A percentile compares a stretch with the other conserved stretches of the same genome.
These are phyloP conservation scores for Agrilus cyanescens DNA, from an alignment of 2,888 invertebrate genomes.

Conservation along the genomic window DNA sequence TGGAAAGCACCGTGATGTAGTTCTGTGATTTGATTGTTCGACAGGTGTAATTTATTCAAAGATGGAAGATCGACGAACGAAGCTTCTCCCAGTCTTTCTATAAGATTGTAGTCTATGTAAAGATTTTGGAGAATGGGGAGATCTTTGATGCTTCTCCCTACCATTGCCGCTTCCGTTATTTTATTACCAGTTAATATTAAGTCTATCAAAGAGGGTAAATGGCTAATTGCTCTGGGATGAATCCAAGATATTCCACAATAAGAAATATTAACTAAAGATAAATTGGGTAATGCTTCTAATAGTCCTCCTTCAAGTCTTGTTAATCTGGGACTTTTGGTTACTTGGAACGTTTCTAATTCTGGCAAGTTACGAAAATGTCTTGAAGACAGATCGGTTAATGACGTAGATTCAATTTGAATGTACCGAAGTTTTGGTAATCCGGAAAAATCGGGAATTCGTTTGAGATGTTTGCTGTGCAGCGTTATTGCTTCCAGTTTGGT, in stretches of 20 bases:
- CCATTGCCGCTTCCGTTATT: slow-evolving; percentile 67
- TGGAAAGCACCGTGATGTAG: slow-evolving; percentile 73
- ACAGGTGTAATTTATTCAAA: slow-evolving; percentile 53
- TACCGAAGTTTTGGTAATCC: slow-evolving; percentile 61
- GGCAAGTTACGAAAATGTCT: slow-evolving; percentile 60
- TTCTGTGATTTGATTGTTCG: slow-evolving; percentile 62
- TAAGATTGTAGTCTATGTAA: slow-evolving; percentile 58
- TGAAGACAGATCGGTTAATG: slow-evolving; percentile 52
- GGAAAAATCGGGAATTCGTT: slow-evolving; percentile 61
- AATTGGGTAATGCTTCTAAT: slow-evolving; percentile 47
- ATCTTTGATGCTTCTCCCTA: slow-evolving; percentile 66
- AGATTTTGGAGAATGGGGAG: slow-evolving; percentile 58
- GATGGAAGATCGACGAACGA: slow-evolving; percentile 68
- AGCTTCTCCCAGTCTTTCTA: slow-evolving; percentile 60
- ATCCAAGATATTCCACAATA: slow-evolving; percentile 65
- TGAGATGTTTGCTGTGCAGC: slow-evolving; percentile 63
- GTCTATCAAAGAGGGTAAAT: slow-evolving; percentile 55
- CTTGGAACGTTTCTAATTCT: slow-evolving; percentile 60
- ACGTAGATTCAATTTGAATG: slow-evolving; percentile 58
- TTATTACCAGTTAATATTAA: slow-evolving; percentile 60
- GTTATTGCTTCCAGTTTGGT: slow-evolving; percentile 72
- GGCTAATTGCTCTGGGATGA: slow-evolving; percentile 62
- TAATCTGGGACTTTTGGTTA: slow-evolving; percentile 57
- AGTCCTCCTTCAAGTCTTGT: slow-evolving; percentile 60
- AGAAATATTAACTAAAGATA: slow-evolving; percentile 62